A percentile compares a stretch with the other conserved stretches of the same genome.
These are phyloP conservation scores for Dolichotis patagonum DNA, from an alignment of 2,113 vertebrate species.

Conservation along the genomic window DNA sequence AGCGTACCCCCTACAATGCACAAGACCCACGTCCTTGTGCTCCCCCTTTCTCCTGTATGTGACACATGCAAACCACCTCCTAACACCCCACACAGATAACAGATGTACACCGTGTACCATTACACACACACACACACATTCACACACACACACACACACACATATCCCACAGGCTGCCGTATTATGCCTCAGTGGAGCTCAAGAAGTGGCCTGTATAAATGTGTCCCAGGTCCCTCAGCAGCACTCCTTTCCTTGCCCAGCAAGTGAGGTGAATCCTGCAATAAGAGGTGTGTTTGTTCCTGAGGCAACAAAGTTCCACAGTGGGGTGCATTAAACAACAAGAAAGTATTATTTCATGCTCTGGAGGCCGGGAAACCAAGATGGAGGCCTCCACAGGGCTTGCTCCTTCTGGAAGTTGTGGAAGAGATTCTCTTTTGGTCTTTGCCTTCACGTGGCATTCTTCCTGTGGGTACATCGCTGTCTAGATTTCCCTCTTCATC, in stretches of 20 bases:
- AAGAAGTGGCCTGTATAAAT: too few species aligned
- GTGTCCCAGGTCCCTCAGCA: background rate
- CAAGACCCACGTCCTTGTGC: too few species aligned
- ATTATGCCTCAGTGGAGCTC: background rate
- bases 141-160: background rate
- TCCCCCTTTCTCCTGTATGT: too few species aligned
- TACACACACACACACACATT: background rate
- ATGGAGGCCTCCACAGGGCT: background rate
- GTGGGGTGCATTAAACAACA: background rate
- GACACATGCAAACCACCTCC: too few species aligned
- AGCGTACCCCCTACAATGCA: too few species aligned
- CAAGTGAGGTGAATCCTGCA: background rate
- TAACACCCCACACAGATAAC: background rate
- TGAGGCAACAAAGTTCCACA: too few species aligned
- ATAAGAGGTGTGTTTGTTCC: rapidly evolving
- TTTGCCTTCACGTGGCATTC: rapidly evolving
- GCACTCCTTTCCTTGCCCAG: background rate
- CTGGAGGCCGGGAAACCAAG: background rate
- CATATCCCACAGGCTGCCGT: background rate
- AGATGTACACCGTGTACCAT: background rate
- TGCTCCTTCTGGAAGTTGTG: background rate
- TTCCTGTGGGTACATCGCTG: background rate
- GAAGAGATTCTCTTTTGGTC: rapidly evolving
- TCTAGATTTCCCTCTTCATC: background rate
- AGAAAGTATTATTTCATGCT: background rate